Conservation (phyloP, 2,888 invertebrate genomes). For the Neoitamus cyanurus region DNA sequence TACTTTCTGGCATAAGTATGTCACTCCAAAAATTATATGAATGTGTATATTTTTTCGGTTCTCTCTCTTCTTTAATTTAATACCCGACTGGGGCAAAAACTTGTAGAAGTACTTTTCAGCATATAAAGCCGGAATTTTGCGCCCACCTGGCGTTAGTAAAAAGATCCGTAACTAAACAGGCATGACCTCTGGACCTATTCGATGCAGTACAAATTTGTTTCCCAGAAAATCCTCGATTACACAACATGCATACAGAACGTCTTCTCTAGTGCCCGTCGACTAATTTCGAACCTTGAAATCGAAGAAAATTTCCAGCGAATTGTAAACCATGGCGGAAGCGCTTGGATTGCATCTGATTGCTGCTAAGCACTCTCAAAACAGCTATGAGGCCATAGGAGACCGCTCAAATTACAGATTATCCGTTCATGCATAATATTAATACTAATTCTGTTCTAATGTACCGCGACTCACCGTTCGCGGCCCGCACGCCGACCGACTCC, state of each 20-base stretch:
- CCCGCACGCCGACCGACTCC: not conserved
- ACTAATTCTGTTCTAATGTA: not conserved
- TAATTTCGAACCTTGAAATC: not conserved
- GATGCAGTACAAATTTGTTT: not conserved
- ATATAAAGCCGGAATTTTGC: no score
- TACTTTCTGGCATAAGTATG: no score
- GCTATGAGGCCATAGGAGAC: not conserved
- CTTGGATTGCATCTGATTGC: not conserved
- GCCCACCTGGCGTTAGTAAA: not conserved
- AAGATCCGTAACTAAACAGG: not conserved
- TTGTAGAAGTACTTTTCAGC: no score
- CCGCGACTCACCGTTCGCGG: not conserved
- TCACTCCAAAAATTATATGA: no score
- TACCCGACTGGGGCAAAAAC: no score
- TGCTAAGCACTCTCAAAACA: not conserved
- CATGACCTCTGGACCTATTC: not conserved
- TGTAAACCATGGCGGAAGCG: not conserved
- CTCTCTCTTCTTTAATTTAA: no score
- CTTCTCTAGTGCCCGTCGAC: not conserved
- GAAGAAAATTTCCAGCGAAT: not conserved
- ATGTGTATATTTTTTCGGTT: no score
- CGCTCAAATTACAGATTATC: slow-evolving; percentile 18
- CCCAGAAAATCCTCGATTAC: not conserved
- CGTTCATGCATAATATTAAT: slow-evolving; percentile 19
- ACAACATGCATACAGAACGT: not conserved